A percentile compares a stretch with the other conserved stretches of the same genome.
Conservation (phyloP, 1,140 invertebrate genomes). For the Hirudo medicinalis region DNA sequence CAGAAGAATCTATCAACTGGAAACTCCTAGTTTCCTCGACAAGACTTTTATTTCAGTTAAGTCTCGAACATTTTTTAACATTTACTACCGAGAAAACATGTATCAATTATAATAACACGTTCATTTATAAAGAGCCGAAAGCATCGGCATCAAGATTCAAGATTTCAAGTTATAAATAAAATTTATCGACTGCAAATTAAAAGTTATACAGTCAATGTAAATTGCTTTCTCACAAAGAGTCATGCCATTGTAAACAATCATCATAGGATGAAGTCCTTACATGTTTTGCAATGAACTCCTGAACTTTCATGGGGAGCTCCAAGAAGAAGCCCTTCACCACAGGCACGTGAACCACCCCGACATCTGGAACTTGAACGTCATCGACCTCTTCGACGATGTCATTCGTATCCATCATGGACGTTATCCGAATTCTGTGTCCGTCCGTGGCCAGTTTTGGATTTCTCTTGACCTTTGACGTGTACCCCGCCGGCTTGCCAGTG, state of each 20-base stretch:
- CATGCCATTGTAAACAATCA: too few species aligned
- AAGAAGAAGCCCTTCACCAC: conserved; percentile 21
- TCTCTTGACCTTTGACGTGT: background rate
- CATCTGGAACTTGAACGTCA: conserved; percentile 9
- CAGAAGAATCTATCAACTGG: background rate
- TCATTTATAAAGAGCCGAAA: too few species aligned
- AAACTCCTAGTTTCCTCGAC: background rate
- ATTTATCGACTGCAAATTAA: too few species aligned
- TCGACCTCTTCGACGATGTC: conserved; percentile 15
- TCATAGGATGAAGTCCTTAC: conserved; percentile 3
- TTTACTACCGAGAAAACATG: too few species aligned
- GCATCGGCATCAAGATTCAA: too few species aligned
- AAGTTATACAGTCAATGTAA: too few species aligned
- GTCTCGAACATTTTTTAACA: too few species aligned
- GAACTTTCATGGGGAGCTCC: conserved; percentile 18
- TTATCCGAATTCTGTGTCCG: conserved; percentile 1
- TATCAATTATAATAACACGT: too few species aligned
- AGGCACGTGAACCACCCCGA: conserved; percentile 16
- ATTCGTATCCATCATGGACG: conserved; percentile 9
- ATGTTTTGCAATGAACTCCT: conserved; percentile 20
- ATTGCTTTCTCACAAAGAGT: too few species aligned
- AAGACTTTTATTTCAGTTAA: too few species aligned
- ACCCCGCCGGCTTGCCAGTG: too few species aligned
- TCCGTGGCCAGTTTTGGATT: conserved; percentile 5
- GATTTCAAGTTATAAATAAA: too few species aligned